A percentile compares a stretch with the other conserved stretches of the same genome.
Conservation (phyloP, 2,797 vertebrate species). For the Leontocebus nigricollis region DNA sequence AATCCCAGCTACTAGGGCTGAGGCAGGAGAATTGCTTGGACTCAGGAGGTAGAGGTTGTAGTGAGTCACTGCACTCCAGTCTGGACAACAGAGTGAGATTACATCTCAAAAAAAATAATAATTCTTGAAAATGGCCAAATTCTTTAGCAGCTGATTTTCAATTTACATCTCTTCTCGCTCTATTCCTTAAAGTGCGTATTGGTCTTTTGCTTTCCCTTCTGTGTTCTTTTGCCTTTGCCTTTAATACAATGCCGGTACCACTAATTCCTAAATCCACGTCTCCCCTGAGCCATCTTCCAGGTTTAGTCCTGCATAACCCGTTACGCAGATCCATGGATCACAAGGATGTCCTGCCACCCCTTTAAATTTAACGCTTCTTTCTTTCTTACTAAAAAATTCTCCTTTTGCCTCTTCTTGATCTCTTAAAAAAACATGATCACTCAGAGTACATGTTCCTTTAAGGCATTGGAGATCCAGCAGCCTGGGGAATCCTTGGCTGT, state of each 20-base stretch:
- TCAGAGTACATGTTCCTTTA: background rate
- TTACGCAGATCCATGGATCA: rapidly evolving
- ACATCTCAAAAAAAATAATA: background rate
- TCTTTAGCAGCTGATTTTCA: background rate
- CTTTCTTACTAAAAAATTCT: background rate
- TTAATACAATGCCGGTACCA: background rate
- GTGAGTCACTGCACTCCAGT: too few relatives aligned
- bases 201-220: background rate
- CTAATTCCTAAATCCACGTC: background rate
- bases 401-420: background rate
- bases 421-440: background rate
- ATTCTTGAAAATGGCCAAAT: background rate
- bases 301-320: background rate
- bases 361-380: background rate
- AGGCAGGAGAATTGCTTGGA: background rate
- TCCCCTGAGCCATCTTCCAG: background rate
- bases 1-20: background rate
- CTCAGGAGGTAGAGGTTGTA: background rate
- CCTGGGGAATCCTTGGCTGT: background rate
- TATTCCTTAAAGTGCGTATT: background rate
- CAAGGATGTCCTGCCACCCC: background rate
- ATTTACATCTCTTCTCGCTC: background rate
- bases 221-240: background rate
- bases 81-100: too few relatives aligned
- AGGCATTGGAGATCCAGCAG: background rate